Evolutionary conservation across 2,797 vertebrate genomes (phyloP).

Genomic region (Coregonus sp.): DNA sequence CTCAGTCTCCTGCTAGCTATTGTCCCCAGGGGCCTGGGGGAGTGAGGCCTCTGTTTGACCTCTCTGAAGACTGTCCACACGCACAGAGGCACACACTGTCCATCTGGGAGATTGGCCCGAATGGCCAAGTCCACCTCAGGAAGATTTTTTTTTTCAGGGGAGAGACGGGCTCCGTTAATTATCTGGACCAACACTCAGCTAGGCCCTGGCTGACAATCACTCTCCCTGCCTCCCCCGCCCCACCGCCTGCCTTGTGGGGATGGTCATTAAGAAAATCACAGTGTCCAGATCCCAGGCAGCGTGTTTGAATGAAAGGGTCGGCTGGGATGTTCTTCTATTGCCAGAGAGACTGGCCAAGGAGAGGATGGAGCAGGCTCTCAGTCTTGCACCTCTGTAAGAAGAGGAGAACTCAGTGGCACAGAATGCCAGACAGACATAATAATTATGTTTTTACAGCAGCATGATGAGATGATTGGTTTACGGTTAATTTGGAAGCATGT

Average conservation of each 20-base stretch:
- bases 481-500: conserved; percentile 8
- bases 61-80: conserved; percentile 17
- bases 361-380: conserved; percentile 20
- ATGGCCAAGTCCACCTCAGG: background rate
- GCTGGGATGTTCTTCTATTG: conserved; percentile 43
- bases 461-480: conserved; percentile 12
- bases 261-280: conserved; percentile 65
- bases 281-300: conserved; percentile 62
- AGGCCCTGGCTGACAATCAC: conserved; percentile 46
- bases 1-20: conserved; percentile 27
- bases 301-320: conserved; percentile 40
- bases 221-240: conserved; percentile 54
- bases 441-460: conserved; percentile 24
- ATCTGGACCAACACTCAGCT: conserved; percentile 39
- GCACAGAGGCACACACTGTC: conserved; percentile 7
- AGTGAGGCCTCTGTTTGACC: conserved; percentile 53
- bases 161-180: conserved; percentile 32
- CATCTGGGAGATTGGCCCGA: conserved; percentile 23
- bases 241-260: conserved; percentile 43
- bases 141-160: background rate
- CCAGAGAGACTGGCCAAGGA: background rate
- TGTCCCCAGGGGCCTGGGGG: conserved; percentile 37
- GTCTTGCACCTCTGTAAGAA: conserved; percentile 35
- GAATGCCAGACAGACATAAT: conserved; percentile 30
- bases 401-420: conserved; percentile 26